phyloP scores from a whole-genome alignment of 2,888 invertebrate species.

The Dioctria linearis region DNA sequence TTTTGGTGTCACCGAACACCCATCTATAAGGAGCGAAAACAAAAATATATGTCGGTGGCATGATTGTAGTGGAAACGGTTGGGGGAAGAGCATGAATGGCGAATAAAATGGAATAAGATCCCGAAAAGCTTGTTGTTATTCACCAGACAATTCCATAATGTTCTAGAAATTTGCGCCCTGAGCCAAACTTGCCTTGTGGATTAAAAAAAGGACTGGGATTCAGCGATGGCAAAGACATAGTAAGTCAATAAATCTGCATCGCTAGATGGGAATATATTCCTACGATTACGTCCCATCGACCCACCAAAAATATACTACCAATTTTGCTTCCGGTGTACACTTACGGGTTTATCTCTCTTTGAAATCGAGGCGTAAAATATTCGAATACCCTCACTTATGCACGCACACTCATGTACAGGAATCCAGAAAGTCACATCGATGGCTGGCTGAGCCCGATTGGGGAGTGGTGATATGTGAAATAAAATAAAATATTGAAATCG shows the following conservation, averaged over 20 bases:
- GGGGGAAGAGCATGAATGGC: too few relatives aligned
- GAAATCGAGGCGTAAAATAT: neutral
- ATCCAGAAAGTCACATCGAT: neutral
- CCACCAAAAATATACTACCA: too few relatives aligned
- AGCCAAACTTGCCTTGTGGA: conserved; percentile 51
- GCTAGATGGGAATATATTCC: too few relatives aligned
- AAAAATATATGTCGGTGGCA: too few relatives aligned
- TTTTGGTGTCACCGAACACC: too few relatives aligned
- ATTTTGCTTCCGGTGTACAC: neutral
- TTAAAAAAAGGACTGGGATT: neutral
- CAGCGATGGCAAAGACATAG: neutral
- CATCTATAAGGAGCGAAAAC: too few relatives aligned
- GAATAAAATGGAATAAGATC: too few relatives aligned
- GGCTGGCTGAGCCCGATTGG: conserved; percentile 1
- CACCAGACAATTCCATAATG: conserved; percentile 58
- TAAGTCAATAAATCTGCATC: neutral
- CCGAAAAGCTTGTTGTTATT: too few relatives aligned
- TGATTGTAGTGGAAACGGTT: too few relatives aligned
- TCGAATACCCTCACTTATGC: neutral
- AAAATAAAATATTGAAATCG: conserved; percentile 47
- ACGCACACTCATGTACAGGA: neutral
- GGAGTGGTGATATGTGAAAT: conserved; percentile 38
- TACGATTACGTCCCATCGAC: too few relatives aligned
- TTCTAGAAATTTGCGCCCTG: conserved; percentile 58
- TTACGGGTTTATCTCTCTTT: neutral